These are phyloP conservation scores for Thalassophryne amazonica DNA, from an alignment of 2,797 vertebrate species.

Conservation along the genomic window DNA sequence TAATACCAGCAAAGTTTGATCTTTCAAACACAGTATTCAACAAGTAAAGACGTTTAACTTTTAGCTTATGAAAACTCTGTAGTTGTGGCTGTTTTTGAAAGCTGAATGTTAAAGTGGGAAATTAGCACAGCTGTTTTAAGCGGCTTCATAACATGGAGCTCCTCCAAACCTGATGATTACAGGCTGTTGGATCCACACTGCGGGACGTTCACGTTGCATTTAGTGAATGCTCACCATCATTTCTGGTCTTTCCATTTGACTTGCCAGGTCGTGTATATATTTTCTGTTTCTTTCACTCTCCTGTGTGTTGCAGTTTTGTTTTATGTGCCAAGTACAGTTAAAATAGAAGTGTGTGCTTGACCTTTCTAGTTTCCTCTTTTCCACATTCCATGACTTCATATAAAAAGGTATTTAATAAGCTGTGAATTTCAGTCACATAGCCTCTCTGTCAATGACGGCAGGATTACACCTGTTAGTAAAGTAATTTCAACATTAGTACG, in stretches of 20 bases:
- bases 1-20: too few relatives aligned
- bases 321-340: conserved; percentile 6
- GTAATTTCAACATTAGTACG: too few relatives aligned
- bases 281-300: too few relatives aligned
- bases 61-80: too few relatives aligned
- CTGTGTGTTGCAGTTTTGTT: conserved; percentile 19
- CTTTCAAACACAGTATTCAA: not conserved
- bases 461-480: too few relatives aligned
- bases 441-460: too few relatives aligned
- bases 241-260: conserved; percentile 24
- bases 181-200: conserved; percentile 24
- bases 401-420: not conserved
- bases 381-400: not conserved
- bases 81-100: conserved; percentile 11
- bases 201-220: conserved; percentile 13
- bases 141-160: conserved; percentile 14
- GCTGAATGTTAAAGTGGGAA: conserved; percentile 43
- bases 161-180: conserved; percentile 51
- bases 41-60: conserved; percentile 4
- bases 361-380: conserved; percentile 27
- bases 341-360: conserved; percentile 21
- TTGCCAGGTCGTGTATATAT: not conserved
- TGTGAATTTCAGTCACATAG: not conserved
- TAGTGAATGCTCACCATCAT: conserved; percentile 8
- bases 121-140: conserved; percentile 13